Evolutionary conservation across 2,797 vertebrate genomes (phyloP), one percentile per base, ranked within the genome.

Genomic region (Amphiprion clarkii): DNA sequence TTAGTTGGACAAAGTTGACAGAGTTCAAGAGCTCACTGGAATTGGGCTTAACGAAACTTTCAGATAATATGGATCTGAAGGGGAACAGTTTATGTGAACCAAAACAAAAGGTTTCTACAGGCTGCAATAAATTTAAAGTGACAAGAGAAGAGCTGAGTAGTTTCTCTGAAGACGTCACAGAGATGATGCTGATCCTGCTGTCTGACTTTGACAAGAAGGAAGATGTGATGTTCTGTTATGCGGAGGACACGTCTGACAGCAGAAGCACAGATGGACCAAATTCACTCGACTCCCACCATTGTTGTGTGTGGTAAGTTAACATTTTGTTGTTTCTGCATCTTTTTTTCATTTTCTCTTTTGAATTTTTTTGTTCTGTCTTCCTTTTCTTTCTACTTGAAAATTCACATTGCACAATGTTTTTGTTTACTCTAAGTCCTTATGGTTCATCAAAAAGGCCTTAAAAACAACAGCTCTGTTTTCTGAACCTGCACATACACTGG

Each of bases 131-230:
- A 29, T 27, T 1, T 7, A 27, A 73, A 69, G 5, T 75, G 31
- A 39, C 72, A 48, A 65, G 76, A 25, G 67, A 69, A 29, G n/a
- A 10, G 33, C 33, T 36, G 33, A 36, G 33, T 2, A 9, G 33
- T 36, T 67, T 0, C 67, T 77, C 79, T 78, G 40, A 89, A 54
- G 67, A 79, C 51, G 51, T 81, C 1, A 70, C 83, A 64, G 67
- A 84, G 5, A 82, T 64, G 74, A 13, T 69, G 55, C 55, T 87
- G 48, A 65, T 80, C 52, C 68, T 82, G 76, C 29, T 79, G 44
- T 52, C 63, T 48, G 5, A 17, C 42, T 17, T 16, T 17, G 42
- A 17, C 17, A 16, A 84, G 23, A 76, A 76, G 29, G 80, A 88
- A 71, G 74, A 83, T 0, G 10, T 0, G 0, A 74, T 84, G 65